Conservation (phyloP, 2,113 vertebrate species). For the Vireo altiloquus region DNA sequence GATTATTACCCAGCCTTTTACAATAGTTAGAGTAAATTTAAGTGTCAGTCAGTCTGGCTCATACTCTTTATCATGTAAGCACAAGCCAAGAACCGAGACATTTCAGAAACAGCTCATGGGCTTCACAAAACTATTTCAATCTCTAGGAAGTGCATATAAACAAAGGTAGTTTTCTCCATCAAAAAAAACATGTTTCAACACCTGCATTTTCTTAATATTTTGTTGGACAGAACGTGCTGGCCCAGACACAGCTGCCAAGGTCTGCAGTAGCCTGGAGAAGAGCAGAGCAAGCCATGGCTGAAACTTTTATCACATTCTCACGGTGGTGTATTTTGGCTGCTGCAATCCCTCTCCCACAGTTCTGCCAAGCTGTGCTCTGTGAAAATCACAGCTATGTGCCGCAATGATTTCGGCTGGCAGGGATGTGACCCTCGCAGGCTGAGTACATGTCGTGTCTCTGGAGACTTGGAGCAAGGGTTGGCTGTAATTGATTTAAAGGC, state of each 20-base stretch:
- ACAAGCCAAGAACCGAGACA: not conserved
- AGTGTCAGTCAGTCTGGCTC: not conserved
- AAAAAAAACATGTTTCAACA: not conserved
- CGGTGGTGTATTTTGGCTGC: slow-evolving; percentile 18
- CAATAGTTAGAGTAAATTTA: not conserved
- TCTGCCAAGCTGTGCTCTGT: slow-evolving; percentile 7
- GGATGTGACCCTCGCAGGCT: not conserved
- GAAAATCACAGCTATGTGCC: not conserved
- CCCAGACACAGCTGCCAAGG: not conserved
- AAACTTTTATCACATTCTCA: slow-evolving; percentile 10
- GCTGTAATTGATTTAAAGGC: not conserved
- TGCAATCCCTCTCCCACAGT: not conserved
- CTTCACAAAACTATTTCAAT: not conserved
- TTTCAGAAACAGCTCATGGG: not conserved
- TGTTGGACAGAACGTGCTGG: not conserved
- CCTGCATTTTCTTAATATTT: not conserved
- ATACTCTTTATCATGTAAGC: rapidly evolving
- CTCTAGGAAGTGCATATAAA: not conserved
- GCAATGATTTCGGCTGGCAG: not conserved
- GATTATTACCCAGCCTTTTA: not conserved
- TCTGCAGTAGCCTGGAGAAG: not conserved
- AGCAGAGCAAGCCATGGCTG: not conserved
- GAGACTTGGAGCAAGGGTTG: not conserved
- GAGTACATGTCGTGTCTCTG: not conserved
- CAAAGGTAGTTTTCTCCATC: not conserved